Percentiles rank a stretch among this genome's conserved stretches.
Evolutionary conservation across 1,140 invertebrate species (phyloP).

Genomic region (Teleopsis dalmanni): DNA sequence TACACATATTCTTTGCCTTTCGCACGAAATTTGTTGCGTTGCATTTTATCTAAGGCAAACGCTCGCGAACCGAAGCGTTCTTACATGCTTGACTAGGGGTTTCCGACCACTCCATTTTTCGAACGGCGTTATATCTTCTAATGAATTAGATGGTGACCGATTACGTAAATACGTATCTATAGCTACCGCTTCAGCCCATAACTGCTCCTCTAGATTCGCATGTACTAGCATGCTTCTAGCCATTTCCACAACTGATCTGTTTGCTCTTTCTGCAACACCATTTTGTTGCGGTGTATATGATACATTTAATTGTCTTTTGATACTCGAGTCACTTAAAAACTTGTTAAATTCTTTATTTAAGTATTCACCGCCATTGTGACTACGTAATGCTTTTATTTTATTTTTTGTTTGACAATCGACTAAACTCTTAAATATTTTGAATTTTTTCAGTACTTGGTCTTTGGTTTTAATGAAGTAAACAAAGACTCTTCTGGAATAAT

Average conservation of each 20-base stretch:
- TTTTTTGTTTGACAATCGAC: constrained; percentile 27
- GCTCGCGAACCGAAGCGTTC: constrained; percentile 19
- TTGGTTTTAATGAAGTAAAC: constrained; percentile 43
- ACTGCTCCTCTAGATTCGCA: constrained; percentile 19
- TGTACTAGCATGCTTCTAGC: constrained; percentile 38
- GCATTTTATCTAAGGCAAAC: constrained; percentile 14
- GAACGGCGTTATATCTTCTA: constrained; percentile 25
- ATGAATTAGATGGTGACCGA: constrained; percentile 21
- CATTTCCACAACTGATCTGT: constrained; percentile 29
- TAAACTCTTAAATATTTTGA: constrained; percentile 24
- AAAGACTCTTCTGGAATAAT: constrained; percentile 30
- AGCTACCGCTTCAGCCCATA: constrained; percentile 34
- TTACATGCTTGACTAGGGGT: constrained; percentile 21
- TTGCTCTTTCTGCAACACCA: constrained; percentile 28
- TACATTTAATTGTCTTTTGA: constrained; percentile 20
- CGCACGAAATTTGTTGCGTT: neutral
- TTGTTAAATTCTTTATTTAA: constrained; percentile 5
- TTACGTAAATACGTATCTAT: constrained; percentile 16
- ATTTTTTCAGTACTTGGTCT: constrained; percentile 33
- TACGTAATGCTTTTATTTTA: constrained; percentile 9
- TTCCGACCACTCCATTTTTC: constrained; percentile 31
- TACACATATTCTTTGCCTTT: too few species aligned
- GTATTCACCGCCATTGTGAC: constrained; percentile 14
- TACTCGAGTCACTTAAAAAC: constrained; percentile 13
- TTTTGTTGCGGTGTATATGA: constrained; percentile 35